Conservation (phyloP, 2,888 invertebrate species). For the Crioceris asparagi region DNA sequence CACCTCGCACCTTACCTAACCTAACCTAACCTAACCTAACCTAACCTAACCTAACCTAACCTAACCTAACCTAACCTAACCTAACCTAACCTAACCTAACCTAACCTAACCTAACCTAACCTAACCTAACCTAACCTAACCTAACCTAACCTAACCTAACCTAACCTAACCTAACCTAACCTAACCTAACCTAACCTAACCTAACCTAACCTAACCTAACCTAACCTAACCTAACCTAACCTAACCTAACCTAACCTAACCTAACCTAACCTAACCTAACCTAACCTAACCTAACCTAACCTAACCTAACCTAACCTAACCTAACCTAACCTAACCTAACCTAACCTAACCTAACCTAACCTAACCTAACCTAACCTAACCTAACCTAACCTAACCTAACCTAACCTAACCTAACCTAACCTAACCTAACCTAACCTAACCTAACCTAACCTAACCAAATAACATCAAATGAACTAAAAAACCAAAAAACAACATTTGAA, state of each 20-base stretch:
- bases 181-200: constrained; percentile 18
- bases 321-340: constrained; percentile 17
- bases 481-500: constrained; percentile 15
- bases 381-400: constrained; percentile 18
- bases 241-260: constrained; percentile 17
- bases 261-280: constrained; percentile 18
- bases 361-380: constrained; percentile 18
- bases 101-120: constrained; percentile 16
- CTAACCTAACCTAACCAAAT: constrained; percentile 18
- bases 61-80: constrained; percentile 19
- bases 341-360: constrained; percentile 18
- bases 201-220: constrained; percentile 17
- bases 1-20: too few relatives aligned
- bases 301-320: constrained; percentile 14
- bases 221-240: constrained; percentile 17
- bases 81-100: constrained; percentile 18
- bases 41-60: constrained; percentile 18
- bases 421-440: constrained; percentile 18
- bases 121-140: constrained; percentile 18
- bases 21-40: constrained; percentile 14
- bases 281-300: constrained; percentile 17
- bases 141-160: constrained; percentile 17
- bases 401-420: constrained; percentile 17
- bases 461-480: constrained; percentile 14
- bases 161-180: constrained; percentile 17